Base-by-base conservation (phyloP, 2,797 vertebrate species). In the Cynodonichthys magdalenae region DNA sequence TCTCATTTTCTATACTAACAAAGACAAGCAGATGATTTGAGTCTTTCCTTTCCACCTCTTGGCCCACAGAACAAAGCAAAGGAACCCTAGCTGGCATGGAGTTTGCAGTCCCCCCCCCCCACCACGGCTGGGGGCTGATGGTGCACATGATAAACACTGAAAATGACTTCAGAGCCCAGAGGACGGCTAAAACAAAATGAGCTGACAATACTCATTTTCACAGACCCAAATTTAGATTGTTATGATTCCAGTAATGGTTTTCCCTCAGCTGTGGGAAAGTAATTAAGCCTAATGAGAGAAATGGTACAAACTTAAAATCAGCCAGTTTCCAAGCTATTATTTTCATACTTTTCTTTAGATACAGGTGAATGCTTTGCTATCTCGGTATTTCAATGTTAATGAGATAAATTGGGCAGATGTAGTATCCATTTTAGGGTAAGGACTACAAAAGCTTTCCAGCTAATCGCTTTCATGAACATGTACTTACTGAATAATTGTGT, bases 61-160 rank as follows among this genome's bases (percentile, higher is more conserved):
- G 85, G 88, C 88, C 71, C n/a, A 0, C 3, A 74, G 87, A 91
- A 89, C 84, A 91, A 93, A 92, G 88, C 36, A 2, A 24, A 75
- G 63, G 80, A 81, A 81, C 58, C 66, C 72, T 73, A 60, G 76
- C 85, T 74, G 77, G 51, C 63, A 79, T 53, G 49, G 49, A 63
- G 76, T 50, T 71, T 59, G 71, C 72, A 39, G 60, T 65, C 75
- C 76, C 75, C 68, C 39, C 69, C 46, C 48, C 75, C 67, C 41
- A 64, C 45, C 47, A 34, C 18, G 78, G 71, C 75, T 69, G 69
- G 70, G 66, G 58, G 65, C 64, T 53, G 77, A 83, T 72, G 36
- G 65, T 81, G 75, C 68, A 54, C 76, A 55, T 71, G 79, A 90
- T 90, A 79, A 87, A 82, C 60, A 67, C 61, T 62, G 79, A 47